Conservation (phyloP, 1,140 invertebrate species). For the Penaeus indicus region DNA sequence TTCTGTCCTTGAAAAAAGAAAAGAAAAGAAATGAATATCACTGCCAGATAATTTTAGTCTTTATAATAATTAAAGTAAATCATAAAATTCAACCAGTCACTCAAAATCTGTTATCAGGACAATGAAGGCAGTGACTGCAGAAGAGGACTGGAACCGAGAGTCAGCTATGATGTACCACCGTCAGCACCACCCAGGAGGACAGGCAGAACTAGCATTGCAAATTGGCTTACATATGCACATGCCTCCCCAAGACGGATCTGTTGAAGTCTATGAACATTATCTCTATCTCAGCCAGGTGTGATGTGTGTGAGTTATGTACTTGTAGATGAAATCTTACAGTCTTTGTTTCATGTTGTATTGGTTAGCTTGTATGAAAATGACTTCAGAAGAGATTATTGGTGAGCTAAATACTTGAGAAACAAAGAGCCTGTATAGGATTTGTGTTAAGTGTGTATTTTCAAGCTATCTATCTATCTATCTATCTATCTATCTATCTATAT, state of each 20-base stretch:
- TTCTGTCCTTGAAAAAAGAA: background rate
- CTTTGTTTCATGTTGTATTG: too few species aligned
- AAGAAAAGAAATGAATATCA: background rate
- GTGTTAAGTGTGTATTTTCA: background rate
- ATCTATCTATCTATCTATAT: background rate
- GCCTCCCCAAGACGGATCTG: constrained; percentile 72
- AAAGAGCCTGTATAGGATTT: background rate
- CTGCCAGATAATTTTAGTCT: background rate
- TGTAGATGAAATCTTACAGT: too few species aligned
- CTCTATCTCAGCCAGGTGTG: constrained; percentile 71
- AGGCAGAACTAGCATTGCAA: constrained; percentile 75
- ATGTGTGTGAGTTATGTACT: background rate
- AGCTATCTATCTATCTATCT: constrained; percentile 13
- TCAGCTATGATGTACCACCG: constrained; percentile 80
- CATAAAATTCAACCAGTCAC: too few species aligned
- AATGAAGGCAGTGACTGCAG: constrained; percentile 73
- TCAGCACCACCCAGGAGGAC: constrained; percentile 85
- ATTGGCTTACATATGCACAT: constrained; percentile 76
- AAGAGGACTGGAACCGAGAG: constrained; percentile 76
- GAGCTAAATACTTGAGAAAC: too few species aligned
- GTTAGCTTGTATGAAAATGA: too few species aligned
- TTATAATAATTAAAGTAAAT: too few species aligned
- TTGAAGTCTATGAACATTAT: constrained; percentile 68
- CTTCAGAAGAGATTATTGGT: too few species aligned
- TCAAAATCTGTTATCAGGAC: constrained; percentile 69